Conservation (phyloP, 2,888 invertebrate genomes). For the Stenurella melanura region DNA sequence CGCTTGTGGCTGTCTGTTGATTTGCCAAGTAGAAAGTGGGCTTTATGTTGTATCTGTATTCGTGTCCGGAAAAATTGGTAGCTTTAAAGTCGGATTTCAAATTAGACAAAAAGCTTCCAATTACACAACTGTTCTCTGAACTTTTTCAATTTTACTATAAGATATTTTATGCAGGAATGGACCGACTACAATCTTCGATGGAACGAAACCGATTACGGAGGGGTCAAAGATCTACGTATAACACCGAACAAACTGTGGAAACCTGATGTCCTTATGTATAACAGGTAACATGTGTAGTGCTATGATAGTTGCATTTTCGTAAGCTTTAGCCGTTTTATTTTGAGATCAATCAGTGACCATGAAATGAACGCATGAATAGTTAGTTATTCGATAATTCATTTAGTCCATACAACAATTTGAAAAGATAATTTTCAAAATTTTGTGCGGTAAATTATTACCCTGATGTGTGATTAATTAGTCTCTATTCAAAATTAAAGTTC, state of each 20-base stretch:
- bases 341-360: conserved; percentile 24
- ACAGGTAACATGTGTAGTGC: conserved; percentile 85
- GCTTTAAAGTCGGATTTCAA: conserved; percentile 13
- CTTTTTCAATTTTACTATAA: conserved; percentile 27
- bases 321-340: conserved; percentile 30
- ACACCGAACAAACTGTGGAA: conserved; percentile 98
- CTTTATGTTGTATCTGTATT: conserved; percentile 30
- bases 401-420: conserved; percentile 5
- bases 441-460: conserved; percentile 8
- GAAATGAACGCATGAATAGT: conserved; percentile 28
- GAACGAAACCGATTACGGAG: conserved; percentile 96
- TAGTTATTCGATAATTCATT: conserved; percentile 12
- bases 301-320: conserved; percentile 50
- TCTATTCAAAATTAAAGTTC: conserved; percentile 20
- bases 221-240: conserved; percentile 94
- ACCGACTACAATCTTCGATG: conserved; percentile 97
- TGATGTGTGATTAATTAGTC: conserved; percentile 1
- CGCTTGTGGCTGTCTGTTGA: conserved; percentile 24
- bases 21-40: conserved; percentile 20
- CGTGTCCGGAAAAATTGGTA: conserved; percentile 19
- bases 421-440: conserved; percentile 17
- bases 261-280: conserved; percentile 99
- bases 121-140: not conserved
- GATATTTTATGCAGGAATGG: conserved; percentile 86
- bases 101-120: conserved; percentile 24